phyloP scores from a whole-genome alignment of 2,888 invertebrate genomes.

The Tetragonisca angustula region DNA sequence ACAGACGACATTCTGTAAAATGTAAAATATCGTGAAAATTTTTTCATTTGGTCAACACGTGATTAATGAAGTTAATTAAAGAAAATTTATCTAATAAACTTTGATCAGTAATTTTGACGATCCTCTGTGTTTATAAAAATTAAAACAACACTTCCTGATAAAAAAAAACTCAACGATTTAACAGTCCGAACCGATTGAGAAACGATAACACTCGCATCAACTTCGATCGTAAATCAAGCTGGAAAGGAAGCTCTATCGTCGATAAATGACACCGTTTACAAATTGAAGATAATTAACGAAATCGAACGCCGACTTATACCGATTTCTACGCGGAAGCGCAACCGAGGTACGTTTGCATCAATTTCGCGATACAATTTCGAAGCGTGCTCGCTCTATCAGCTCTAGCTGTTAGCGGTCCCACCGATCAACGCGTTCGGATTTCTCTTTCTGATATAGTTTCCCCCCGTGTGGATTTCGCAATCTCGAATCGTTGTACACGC shows the following conservation, averaged over 20 bases:
- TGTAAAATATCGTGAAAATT: too few species aligned
- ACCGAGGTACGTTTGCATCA: background rate
- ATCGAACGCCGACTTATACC: background rate
- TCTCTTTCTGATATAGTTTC: conserved; percentile 48
- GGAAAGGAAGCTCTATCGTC: background rate
- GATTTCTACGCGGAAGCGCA: conserved; percentile 36
- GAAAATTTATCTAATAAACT: too few species aligned
- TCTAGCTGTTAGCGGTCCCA: background rate
- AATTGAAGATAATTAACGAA: conserved; percentile 27
- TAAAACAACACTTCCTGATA: background rate
- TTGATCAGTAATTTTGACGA: too few species aligned
- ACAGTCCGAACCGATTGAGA: background rate
- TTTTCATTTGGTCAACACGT: too few species aligned
- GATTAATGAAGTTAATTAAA: too few species aligned
- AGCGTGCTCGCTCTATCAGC: background rate
- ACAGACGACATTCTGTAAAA: too few species aligned
- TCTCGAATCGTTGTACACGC: conserved; percentile 1
- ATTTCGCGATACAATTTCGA: conserved; percentile 35
- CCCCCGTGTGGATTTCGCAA: conserved; percentile 33
- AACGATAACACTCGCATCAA: background rate
- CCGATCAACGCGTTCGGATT: conserved; percentile 33
- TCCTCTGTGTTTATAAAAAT: background rate
- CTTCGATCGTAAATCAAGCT: conserved; percentile 9
- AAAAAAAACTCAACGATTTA: background rate
- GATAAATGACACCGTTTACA: background rate